Conservation (phyloP, 2,113 vertebrate genomes). For the Microtus richardsoni region DNA sequence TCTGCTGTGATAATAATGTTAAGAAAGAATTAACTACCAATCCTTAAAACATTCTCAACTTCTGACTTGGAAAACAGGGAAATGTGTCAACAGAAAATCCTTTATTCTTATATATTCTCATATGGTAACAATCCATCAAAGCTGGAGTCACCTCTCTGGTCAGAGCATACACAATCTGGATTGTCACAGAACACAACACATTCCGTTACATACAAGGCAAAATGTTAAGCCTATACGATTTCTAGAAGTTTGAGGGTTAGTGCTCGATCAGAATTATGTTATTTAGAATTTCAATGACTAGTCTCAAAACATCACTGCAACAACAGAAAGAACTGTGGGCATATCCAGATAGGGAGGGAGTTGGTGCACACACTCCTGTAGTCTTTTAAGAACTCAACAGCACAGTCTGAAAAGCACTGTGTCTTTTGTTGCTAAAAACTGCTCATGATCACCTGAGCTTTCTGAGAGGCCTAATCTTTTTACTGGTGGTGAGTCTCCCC, state of each 20-base stretch:
- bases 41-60: neutral
- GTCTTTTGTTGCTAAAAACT: neutral
- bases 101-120: neutral
- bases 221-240: neutral
- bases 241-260: neutral
- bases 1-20: constrained; percentile 6
- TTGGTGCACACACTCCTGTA: neutral
- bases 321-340: neutral
- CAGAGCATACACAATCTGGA: neutral
- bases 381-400: neutral
- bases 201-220: neutral
- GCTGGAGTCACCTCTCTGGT: neutral
- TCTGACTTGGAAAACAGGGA: constrained; percentile 1
- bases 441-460: neutral
- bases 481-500: neutral
- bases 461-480: neutral
- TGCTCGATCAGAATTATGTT: neutral
- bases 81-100: neutral
- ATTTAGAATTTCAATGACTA: constrained; percentile 17
- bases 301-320: constrained; percentile 55
- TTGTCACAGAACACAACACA: neutral
- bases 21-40: neutral
- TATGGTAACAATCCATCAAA: neutral
- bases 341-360: neutral
- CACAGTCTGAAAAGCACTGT: neutral